phyloP scores from a whole-genome alignment of 2,888 invertebrate genomes.

The Pristionchus arcanus region DNA sequence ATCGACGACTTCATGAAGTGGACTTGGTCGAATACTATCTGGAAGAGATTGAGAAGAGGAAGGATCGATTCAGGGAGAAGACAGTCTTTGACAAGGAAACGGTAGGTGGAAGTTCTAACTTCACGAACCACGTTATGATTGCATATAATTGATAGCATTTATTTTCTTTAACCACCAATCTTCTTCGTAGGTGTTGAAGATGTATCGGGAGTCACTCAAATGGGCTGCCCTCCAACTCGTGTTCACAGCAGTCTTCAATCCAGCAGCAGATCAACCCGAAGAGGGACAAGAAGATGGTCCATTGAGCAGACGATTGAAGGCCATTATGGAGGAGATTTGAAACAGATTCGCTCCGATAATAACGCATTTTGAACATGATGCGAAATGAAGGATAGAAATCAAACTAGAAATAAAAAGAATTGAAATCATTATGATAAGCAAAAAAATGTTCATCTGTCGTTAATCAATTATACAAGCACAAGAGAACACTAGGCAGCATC shows the following conservation, averaged over 20 bases:
- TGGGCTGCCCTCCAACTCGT: slow-evolving; percentile 37
- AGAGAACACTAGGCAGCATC: too few species aligned
- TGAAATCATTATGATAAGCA: too few species aligned
- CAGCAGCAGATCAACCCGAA: neutral
- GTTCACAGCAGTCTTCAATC: slow-evolving; percentile 42
- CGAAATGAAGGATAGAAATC: too few species aligned
- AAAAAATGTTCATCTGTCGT: too few species aligned
- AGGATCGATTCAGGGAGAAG: slow-evolving; percentile 1
- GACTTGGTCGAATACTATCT: slow-evolving; percentile 21
- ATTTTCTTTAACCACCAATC: too few species aligned
- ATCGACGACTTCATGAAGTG: neutral
- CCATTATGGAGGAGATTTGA: slow-evolving; percentile 47
- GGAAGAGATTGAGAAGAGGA: slow-evolving; percentile 19
- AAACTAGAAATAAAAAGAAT: too few species aligned
- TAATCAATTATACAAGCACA: too few species aligned
- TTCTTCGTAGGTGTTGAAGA: neutral
- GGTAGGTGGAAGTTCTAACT: neutral
- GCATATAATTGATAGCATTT: too few species aligned
- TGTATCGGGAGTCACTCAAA: neutral
- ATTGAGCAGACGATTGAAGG: slow-evolving; percentile 23
- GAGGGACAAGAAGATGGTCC: slow-evolving; percentile 26
- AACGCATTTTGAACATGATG: too few species aligned
- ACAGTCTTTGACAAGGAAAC: neutral
- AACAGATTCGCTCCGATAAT: neutral
- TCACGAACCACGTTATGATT: too few species aligned